Base-by-base conservation (phyloP, 1,140 invertebrate genomes). In the Halesus radiatus region DNA sequence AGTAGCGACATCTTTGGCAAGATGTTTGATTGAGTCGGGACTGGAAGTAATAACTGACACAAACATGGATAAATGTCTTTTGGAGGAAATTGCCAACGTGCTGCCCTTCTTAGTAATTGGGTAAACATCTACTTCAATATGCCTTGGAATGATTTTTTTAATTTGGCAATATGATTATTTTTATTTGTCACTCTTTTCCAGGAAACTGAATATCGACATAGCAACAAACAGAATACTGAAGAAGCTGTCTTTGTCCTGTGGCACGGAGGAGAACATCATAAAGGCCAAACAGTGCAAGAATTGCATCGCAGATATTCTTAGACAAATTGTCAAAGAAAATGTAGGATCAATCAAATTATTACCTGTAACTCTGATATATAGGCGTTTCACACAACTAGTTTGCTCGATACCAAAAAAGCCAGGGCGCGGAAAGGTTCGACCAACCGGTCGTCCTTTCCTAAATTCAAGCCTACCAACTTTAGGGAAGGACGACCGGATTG, bases 281-380 rank as follows among this genome's bases (percentile, higher is more conserved):
- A 50, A 26, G 16, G 23, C 53, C 13, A 32, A 74, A 20, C 50
- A 74, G 50, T 74, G 70, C 53, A 13, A 26, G 29, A 76, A 37
- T 22, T 32, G 78, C 58, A 80, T 83, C 26, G 68, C 76, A 6
- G 79, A 80, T 23, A 53, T 80, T 3, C 76, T 83, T 7, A 62
- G 76, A 32, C 76, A 80, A 60, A 83, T 83, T 52, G 77, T 79
- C 1, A 79, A 76, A 52, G 54, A 80, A 66, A 83, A 79, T 83
- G 81, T 83, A 58, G 64, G 50, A 18, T 22, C 29, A 6, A 18
- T 53, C 23, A 64, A 45, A 45, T 13, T 45, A 13, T 1, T 45
- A 45, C 1, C 1, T 45, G 37, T n/a, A n/a, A n/a, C n/a, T 13
- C 37, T 8, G 26, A 29, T 8, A 7, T 37, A n/a, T n/a, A n/a